phyloP scores from a whole-genome alignment of 2,797 vertebrate species.

The Hozukius guyotensis region DNA sequence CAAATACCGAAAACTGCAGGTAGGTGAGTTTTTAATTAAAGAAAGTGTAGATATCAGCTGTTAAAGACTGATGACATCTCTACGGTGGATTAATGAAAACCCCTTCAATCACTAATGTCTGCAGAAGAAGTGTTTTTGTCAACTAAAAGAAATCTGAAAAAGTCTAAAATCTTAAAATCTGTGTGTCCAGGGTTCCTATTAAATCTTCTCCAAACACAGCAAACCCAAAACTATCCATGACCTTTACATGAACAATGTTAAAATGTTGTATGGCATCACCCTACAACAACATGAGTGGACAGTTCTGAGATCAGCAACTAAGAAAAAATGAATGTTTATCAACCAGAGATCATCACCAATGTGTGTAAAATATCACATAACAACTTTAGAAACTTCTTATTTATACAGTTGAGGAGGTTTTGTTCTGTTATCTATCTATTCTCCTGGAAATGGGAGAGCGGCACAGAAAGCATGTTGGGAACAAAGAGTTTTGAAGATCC shows the following conservation, averaged over 20 bases:
- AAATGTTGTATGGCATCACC: not conserved
- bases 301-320: not conserved
- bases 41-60: not conserved
- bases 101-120: not conserved
- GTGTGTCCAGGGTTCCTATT: not conserved
- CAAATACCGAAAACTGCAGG: constrained; percentile 6
- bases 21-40: not conserved
- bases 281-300: not conserved
- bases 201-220: not conserved
- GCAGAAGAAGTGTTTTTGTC: not conserved
- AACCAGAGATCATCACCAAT: not conserved
- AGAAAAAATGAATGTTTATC: not conserved
- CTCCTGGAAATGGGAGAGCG: not conserved
- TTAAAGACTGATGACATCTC: not conserved
- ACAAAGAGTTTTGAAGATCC: not conserved
- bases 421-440: not conserved
- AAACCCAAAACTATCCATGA: not conserved
- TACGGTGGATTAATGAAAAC: not conserved
- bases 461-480: not conserved
- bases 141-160: not conserved
- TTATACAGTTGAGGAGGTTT: not conserved
- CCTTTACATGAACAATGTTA: not conserved
- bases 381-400: not conserved
- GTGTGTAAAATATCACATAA: not conserved
- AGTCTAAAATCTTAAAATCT: not conserved